Percentiles rank a stretch among this genome's conserved stretches.
These are phyloP conservation scores for Acanthopagrus latus DNA, from an alignment of 2,797 vertebrate species.

Conservation along the genomic window DNA sequence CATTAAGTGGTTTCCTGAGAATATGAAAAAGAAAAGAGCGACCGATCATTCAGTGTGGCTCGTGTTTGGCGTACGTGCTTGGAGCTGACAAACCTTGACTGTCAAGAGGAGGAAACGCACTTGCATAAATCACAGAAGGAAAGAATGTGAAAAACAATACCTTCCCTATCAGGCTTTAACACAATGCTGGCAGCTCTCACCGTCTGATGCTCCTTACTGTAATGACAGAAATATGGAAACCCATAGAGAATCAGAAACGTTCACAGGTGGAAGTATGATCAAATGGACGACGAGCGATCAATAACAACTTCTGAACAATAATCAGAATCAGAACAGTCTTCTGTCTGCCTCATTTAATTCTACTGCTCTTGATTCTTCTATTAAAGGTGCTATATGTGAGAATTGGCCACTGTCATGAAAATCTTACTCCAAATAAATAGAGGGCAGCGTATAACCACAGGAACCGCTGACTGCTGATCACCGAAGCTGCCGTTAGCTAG, in stretches of 20 bases:
- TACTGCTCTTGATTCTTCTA: too few species aligned
- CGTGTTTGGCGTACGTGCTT: conserved; percentile 9
- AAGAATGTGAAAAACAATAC: background rate
- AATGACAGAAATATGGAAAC: background rate
- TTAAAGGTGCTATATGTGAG: too few species aligned
- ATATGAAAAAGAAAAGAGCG: background rate
- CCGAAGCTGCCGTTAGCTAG: too few species aligned
- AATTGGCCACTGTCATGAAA: too few species aligned
- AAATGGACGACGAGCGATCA: background rate
- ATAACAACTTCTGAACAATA: background rate
- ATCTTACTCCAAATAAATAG: too few species aligned
- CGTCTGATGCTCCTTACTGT: background rate
- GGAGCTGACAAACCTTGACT: background rate
- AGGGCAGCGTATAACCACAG: too few species aligned
- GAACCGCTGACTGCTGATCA: too few species aligned
- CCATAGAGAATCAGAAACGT: background rate
- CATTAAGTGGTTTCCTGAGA: background rate
- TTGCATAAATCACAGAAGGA: background rate
- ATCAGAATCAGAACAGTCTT: background rate
- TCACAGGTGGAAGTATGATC: background rate
- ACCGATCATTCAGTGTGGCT: background rate
- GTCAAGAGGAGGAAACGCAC: background rate
- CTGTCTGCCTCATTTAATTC: too few species aligned
- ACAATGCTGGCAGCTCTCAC: background rate
- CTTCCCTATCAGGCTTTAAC: conserved; percentile 16